These are phyloP conservation scores for Chymomyza amoena DNA, from an alignment of 2,888 invertebrate genomes.

Conservation along the genomic window DNA sequence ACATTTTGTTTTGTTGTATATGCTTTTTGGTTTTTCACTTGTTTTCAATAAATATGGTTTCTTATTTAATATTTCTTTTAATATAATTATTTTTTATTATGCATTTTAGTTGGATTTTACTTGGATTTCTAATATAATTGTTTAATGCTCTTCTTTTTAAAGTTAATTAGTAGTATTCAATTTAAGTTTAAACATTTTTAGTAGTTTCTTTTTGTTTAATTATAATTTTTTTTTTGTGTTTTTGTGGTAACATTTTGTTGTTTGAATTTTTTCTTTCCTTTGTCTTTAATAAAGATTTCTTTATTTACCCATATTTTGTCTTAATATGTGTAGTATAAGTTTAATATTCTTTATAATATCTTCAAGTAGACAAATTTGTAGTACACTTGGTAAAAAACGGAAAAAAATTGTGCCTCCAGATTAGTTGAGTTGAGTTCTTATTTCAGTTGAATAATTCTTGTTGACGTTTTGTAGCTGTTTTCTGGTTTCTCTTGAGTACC, in stretches of 20 bases:
- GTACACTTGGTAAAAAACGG: slow-evolving; percentile 68
- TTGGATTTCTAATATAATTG: slow-evolving; percentile 60
- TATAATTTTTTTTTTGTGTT: neutral
- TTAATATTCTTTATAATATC: slow-evolving; percentile 35
- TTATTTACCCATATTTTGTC: slow-evolving; percentile 26
- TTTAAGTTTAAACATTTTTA: slow-evolving; percentile 5
- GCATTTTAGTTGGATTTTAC: slow-evolving; percentile 58
- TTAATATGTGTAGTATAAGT: slow-evolving; percentile 19
- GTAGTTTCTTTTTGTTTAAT: neutral
- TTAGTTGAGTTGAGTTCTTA: slow-evolving; percentile 54
- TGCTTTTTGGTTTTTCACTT: slow-evolving; percentile 34
- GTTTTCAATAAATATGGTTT: slow-evolving; percentile 41
- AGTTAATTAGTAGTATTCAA: neutral
- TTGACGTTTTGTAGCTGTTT: slow-evolving; percentile 29
- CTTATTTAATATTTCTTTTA: slow-evolving; percentile 44
- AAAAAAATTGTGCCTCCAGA: slow-evolving; percentile 72
- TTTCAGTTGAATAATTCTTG: slow-evolving; percentile 37
- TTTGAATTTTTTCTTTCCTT: slow-evolving; percentile 13
- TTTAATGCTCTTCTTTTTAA: slow-evolving; percentile 38
- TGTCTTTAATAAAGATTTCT: slow-evolving; percentile 49
- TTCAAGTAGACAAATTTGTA: slow-evolving; percentile 66
- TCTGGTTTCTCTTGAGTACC: slow-evolving; percentile 57
- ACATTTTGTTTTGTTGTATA: slow-evolving; percentile 52
- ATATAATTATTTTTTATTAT: slow-evolving; percentile 42
- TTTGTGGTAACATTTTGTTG: slow-evolving; percentile 54